phyloP scores from a whole-genome alignment of 1,140 invertebrate genomes.

The Drosophila ohnishii region DNA sequence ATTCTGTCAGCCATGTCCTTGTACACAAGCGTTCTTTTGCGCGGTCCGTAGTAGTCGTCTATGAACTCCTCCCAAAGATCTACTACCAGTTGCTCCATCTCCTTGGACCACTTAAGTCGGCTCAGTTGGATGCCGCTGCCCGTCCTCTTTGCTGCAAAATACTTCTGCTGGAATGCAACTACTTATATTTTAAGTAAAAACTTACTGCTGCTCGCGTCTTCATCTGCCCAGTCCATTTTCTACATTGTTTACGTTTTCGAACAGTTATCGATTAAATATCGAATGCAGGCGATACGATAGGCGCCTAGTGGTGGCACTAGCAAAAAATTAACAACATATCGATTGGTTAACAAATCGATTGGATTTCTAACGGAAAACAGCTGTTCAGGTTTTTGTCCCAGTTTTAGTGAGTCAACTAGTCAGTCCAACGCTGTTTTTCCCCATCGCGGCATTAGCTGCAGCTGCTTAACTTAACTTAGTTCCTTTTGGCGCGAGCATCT shows the following conservation, averaged over 20 bases:
- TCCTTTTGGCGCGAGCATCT: constrained; percentile 64
- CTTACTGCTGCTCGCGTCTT: not conserved
- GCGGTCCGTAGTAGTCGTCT: not conserved
- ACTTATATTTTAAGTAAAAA: too few relatives aligned
- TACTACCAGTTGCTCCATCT: constrained; percentile 3
- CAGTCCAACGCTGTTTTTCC: constrained; percentile 38
- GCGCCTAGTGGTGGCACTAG: not conserved
- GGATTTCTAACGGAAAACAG: not conserved
- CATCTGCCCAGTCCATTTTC: constrained; percentile 1
- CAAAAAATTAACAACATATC: not conserved
- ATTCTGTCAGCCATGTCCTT: not conserved
- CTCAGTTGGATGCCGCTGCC: not conserved
- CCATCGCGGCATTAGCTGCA: constrained; percentile 6
- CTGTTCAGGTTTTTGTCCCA: not conserved
- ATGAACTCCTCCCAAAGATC: constrained; percentile 8
- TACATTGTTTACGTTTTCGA: constrained; percentile 9
- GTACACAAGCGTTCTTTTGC: not conserved
- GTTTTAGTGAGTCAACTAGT: constrained; percentile 29
- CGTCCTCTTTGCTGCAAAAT: not conserved
- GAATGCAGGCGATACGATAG: not conserved
- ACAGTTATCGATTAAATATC: not conserved
- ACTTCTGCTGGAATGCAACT: not conserved
- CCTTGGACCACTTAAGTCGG: not conserved
- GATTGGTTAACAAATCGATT: not conserved
- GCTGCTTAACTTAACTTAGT: constrained; percentile 22